Evolutionary conservation across 2,797 vertebrate genomes (phyloP).

Genomic region (Chiloscyllium punctatum): DNA sequence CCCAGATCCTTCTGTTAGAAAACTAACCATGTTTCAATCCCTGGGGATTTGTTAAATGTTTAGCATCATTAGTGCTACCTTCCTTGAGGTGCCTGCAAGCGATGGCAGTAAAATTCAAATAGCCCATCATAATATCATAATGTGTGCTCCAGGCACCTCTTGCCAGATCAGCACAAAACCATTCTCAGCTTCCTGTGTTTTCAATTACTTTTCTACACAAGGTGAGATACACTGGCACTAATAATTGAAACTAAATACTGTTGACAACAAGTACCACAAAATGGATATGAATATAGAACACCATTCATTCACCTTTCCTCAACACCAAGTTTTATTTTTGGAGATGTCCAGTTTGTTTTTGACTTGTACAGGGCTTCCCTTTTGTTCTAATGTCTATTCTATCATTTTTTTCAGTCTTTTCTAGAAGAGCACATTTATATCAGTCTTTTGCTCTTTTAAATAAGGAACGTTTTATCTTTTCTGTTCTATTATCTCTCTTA

Average conservation of each 20-base stretch:
- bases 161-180: neutral
- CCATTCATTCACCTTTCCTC: neutral
- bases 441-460: neutral
- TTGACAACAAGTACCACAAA: neutral
- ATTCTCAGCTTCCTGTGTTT: neutral
- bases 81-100: neutral
- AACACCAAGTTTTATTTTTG: neutral
- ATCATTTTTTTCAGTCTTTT: neutral
- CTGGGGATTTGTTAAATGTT: neutral
- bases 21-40: neutral
- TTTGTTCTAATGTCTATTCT: neutral
- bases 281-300: neutral
- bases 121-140: neutral
- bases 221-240: neutral
- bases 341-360: neutral
- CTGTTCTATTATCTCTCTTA: neutral
- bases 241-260: neutral
- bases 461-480: neutral
- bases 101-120: neutral
- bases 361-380: neutral
- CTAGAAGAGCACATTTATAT: neutral
- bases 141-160: neutral
- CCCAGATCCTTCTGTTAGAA: neutral
- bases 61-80: neutral
- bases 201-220: neutral